These are phyloP conservation scores for Sminthurinus aureus DNA, from an alignment of 2,888 invertebrate species.

Conservation along the genomic window DNA sequence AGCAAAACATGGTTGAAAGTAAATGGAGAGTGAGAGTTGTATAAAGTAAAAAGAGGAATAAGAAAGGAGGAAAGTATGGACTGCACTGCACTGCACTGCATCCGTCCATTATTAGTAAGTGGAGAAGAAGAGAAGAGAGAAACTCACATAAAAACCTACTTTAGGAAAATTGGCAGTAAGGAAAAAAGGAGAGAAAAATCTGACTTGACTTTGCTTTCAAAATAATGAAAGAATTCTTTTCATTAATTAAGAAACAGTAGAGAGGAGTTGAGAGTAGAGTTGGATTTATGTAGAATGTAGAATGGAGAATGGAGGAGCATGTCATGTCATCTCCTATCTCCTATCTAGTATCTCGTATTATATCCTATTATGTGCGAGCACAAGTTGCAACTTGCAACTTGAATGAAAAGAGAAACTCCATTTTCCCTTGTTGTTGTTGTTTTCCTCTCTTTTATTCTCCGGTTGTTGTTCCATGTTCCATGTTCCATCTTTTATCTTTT, in stretches of 20 bases:
- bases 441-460: not conserved
- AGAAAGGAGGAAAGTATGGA: too few relatives aligned
- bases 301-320: not conserved
- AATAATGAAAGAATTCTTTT: slow-evolving; percentile 44
- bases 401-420: not conserved
- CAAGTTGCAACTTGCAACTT: not conserved
- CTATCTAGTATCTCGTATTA: not conserved
- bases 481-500: too few relatives aligned
- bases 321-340: not conserved
- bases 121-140: not conserved
- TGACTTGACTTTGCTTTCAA: slow-evolving; percentile 48
- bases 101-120: not conserved
- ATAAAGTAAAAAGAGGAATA: not conserved
- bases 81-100: too few relatives aligned
- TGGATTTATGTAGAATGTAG: not conserved
- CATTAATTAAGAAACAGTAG: slow-evolving; percentile 36
- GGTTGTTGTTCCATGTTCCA: too few relatives aligned
- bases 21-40: too few relatives aligned
- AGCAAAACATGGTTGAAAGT: too few relatives aligned
- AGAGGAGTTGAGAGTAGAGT: slow-evolving; percentile 5
- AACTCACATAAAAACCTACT: not conserved
- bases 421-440: not conserved
- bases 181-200: slow-evolving; percentile 21
- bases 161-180: not conserved
- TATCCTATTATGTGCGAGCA: not conserved